These are phyloP conservation scores for Gobiocypris rarus DNA, from an alignment of 2,113 vertebrate species.

Conservation along the genomic window DNA sequence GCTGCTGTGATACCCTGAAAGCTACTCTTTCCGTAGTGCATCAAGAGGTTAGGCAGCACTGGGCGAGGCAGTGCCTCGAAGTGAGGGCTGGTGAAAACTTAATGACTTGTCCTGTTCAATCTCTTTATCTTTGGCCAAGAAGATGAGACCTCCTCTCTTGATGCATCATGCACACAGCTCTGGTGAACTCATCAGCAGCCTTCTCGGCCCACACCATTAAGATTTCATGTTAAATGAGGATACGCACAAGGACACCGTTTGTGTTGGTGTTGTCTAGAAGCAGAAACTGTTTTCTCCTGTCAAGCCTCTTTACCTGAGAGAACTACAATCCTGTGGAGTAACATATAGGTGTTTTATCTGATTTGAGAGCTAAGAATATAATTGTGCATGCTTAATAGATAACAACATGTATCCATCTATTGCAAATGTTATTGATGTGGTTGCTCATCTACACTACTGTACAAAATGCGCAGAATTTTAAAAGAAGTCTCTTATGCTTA, in stretches of 20 bases:
- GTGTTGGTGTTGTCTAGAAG: slow-evolving; percentile 18
- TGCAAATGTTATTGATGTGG: not conserved
- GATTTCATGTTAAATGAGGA: slow-evolving; percentile 71
- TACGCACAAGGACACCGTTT: slow-evolving; percentile 46
- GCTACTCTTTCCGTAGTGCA: slow-evolving; percentile 50
- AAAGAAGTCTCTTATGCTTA: not conserved
- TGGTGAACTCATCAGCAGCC: slow-evolving; percentile 54
- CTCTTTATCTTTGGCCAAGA: slow-evolving; percentile 55
- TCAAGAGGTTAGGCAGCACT: slow-evolving; percentile 54
- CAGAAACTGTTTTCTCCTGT: slow-evolving; percentile 12
- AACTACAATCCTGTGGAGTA: not conserved
- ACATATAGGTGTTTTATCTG: not conserved
- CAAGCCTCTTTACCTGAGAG: slow-evolving; percentile 6
- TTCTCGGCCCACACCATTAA: slow-evolving; percentile 63
- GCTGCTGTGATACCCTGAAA: not conserved
- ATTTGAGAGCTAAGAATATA: not conserved
- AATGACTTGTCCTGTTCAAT: slow-evolving; percentile 70
- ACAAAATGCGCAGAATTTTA: not conserved
- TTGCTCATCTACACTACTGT: not conserved
- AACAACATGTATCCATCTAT: not conserved
- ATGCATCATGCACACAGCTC: slow-evolving; percentile 37
- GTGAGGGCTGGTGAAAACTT: slow-evolving; percentile 70
- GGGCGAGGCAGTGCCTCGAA: slow-evolving; percentile 38
- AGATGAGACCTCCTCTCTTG: slow-evolving; percentile 16
- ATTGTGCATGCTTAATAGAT: not conserved